Evolutionary conservation across 2,888 invertebrate genomes (phyloP), one percentile per base, ranked within the genome.

Genomic region (Sepioteuthis lessoniana): DNA sequence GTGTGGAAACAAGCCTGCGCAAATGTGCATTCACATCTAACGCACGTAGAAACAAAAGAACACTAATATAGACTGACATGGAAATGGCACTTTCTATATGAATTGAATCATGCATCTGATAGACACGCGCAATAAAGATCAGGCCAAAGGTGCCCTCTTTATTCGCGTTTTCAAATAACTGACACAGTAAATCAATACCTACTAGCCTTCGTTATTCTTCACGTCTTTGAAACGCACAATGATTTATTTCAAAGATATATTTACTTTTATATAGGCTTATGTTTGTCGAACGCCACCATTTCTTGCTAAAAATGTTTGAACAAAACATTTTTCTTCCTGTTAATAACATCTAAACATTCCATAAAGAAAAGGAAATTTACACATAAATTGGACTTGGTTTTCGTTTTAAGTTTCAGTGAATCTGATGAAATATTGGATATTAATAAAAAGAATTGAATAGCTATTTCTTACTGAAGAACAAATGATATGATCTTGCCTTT

Each of bases 271-370:
- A 76, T 76, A 13, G n/a, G 31, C 76, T 31, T 76, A n/a, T 76
- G 76, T 76, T 76, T 76, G 76, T 31, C 76, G 76, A 76, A 31
- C n/a, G 16, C 76, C 76, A 76, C n/a, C 31, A 31, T 76, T 76
- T n/a, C 76, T 76, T 76, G 76, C 5, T 55, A n/a, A 76, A 76
- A 76, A 8, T 76, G 76, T 76, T 76, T 76, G 31, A 76, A 76
- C 76, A 76, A 76, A 76, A 76, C 76, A 76, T 76, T 76, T 8
- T 76, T 76, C n/a, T 76, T n/a, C 76, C n/a, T 76, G 31, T n/a
- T 76, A 76, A 76, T 76, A 76, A n/a, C 76, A 76, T n/a, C 76
- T n/a, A 76, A n/a, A n/a, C 76, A 76, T 76, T 76, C 76, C 76
- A 76, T 76, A 76, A 76, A 76, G 76, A 76, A n/a, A 76, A n/a